Percentiles rank a stretch among this genome's conserved stretches.
Conservation (phyloP, 2,888 invertebrate genomes). For the Scaptomyza caliginosa region DNA sequence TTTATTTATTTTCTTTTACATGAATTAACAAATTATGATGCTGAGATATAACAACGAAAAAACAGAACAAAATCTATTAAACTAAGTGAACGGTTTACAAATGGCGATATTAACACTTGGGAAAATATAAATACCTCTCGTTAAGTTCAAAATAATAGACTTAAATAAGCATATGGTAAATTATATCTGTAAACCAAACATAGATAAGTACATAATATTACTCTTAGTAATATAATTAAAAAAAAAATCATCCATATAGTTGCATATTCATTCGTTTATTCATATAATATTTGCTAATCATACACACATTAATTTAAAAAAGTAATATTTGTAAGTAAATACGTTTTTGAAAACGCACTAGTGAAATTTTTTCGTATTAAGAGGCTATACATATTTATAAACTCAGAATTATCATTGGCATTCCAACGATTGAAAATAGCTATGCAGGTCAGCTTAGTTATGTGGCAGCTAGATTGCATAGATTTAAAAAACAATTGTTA, state of each 20-base stretch:
- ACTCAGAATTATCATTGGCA: neutral
- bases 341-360: constrained; percentile 20
- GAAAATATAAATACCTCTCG: constrained; percentile 85
- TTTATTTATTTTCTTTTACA: constrained; percentile 25
- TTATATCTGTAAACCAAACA: constrained; percentile 16
- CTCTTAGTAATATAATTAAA: no score
- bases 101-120: constrained; percentile 81
- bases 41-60: constrained; percentile 44
- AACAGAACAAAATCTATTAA: constrained; percentile 37
- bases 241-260: no score
- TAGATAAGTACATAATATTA: constrained; percentile 10
- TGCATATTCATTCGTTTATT: no score
- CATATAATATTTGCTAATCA: constrained; percentile 16
- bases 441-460: constrained; percentile 5
- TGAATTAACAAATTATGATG: constrained; percentile 43
- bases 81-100: constrained; percentile 46
- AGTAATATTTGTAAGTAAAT: constrained; percentile 13
- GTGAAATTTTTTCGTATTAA: constrained; percentile 37
- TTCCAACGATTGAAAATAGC: neutral
- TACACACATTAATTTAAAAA: constrained; percentile 16
- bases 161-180: constrained; percentile 49
- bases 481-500: neutral
- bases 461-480: neutral
- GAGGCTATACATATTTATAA: constrained; percentile 32
- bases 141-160: constrained; percentile 84